Evolutionary conservation across 1,140 invertebrate species (phyloP).

Genomic region (Nixonia krombeini): DNA sequence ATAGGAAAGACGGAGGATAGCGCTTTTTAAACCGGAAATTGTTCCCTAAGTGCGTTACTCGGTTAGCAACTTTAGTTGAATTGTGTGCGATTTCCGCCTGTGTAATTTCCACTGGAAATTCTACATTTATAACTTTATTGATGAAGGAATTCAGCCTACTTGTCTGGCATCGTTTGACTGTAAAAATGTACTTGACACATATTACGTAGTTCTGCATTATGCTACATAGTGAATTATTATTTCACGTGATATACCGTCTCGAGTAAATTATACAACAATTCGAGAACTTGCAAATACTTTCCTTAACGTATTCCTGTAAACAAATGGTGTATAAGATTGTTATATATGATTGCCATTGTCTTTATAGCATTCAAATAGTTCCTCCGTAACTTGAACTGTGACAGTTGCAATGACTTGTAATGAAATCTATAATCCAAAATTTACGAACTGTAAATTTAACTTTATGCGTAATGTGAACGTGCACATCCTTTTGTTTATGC

Average conservation of each 20-base stretch:
- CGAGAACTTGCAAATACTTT: no score
- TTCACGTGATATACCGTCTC: no score
- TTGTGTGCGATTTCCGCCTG: constrained; percentile 39
- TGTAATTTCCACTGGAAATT: constrained; percentile 49
- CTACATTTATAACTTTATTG: constrained; percentile 45
- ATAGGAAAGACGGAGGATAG: constrained; percentile 27
- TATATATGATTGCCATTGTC: no score
- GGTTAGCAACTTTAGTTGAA: constrained; percentile 20
- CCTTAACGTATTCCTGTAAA: no score
- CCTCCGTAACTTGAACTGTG: no score
- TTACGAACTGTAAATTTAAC: no score
- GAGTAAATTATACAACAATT: no score
- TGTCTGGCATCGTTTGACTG: constrained; percentile 38
- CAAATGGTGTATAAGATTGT: no score
- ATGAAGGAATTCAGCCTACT: constrained; percentile 41
- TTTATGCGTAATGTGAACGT: no score
- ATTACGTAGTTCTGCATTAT: constrained; percentile 38
- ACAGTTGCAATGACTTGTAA: not conserved
- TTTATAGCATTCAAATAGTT: no score
- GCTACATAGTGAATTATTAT: constrained; percentile 6
- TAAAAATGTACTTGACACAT: constrained; percentile 31
- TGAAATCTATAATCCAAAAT: no score
- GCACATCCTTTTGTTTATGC: no score
- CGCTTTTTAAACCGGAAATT: constrained; percentile 26
- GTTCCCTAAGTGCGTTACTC: constrained; percentile 36